phyloP scores from a whole-genome alignment of 2,113 vertebrate species.

The Catharus minimus region DNA sequence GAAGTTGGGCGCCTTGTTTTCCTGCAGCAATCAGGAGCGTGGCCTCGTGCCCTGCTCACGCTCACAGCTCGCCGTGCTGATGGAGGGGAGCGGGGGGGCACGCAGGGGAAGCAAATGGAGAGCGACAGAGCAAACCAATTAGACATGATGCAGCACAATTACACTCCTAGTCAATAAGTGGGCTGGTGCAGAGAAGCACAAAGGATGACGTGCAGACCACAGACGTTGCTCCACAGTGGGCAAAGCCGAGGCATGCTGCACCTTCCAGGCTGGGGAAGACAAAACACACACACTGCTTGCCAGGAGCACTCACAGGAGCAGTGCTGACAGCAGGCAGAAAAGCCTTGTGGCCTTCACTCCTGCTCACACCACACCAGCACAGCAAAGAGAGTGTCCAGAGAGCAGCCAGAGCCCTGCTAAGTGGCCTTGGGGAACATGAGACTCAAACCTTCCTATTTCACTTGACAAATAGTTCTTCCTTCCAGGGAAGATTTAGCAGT shows the following conservation, averaged over 20 bases:
- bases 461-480: slow-evolving; percentile 33
- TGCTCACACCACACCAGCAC: fast-evolving
- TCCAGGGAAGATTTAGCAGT: slow-evolving; percentile 33
- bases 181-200: neutral
- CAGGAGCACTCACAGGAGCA: neutral
- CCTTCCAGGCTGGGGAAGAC: neutral
- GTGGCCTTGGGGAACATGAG: neutral
- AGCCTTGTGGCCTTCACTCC: neutral
- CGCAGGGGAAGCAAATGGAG: neutral
- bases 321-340: neutral
- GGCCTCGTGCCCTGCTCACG: neutral
- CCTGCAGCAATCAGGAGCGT: neutral
- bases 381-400: neutral
- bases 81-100: neutral
- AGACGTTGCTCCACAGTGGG: neutral
- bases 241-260: neutral
- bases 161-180: neutral
- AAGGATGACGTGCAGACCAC: neutral
- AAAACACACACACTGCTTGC: neutral
- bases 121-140: slow-evolving; percentile 40
- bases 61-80: neutral
- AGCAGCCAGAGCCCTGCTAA: neutral
- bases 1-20: slow-evolving; percentile 37
- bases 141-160: slow-evolving; percentile 39
- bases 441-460: neutral